These are phyloP conservation scores for Darevskia nairensis DNA, from an alignment of 2,797 vertebrate species.

Conservation along the genomic window DNA sequence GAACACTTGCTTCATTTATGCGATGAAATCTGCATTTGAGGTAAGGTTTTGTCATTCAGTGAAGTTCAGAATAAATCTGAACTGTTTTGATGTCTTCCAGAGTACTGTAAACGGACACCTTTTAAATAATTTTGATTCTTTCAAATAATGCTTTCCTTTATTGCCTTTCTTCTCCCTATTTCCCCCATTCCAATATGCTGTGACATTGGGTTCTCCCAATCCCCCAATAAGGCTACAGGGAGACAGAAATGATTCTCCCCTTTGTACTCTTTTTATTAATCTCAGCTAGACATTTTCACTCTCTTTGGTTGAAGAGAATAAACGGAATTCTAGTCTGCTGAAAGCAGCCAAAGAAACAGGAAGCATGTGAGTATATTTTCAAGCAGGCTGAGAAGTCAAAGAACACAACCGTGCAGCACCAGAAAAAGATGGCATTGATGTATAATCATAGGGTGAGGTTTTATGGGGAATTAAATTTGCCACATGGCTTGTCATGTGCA, in stretches of 20 bases:
- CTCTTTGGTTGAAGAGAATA: not conserved
- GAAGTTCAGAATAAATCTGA: constrained; percentile 25
- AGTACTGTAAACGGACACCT: not conserved
- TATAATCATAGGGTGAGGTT: accelerated
- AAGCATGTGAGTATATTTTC: not conserved
- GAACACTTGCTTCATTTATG: constrained; percentile 33
- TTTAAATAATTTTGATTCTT: constrained; percentile 46
- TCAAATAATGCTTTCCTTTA: constrained; percentile 26
- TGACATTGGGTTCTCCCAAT: constrained; percentile 10
- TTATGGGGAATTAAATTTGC: constrained; percentile 8
- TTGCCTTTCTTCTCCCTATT: constrained; percentile 3
- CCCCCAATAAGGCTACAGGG: constrained; percentile 10
- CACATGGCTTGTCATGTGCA: not conserved
- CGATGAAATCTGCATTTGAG: constrained; percentile 45
- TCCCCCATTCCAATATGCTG: not conserved
- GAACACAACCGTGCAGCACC: accelerated
- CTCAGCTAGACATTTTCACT: constrained; percentile 23
- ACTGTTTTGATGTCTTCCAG: constrained; percentile 46
- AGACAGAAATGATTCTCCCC: not conserved
- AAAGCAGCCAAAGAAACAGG: constrained; percentile 15
- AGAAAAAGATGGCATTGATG: not conserved
- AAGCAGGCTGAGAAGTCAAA: not conserved
- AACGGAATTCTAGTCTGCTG: not conserved
- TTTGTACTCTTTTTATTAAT: constrained; percentile 17
- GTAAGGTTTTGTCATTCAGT: constrained; percentile 34